These are phyloP conservation scores for Eurois occulta DNA, from an alignment of 2,888 invertebrate genomes.

Conservation along the genomic window DNA sequence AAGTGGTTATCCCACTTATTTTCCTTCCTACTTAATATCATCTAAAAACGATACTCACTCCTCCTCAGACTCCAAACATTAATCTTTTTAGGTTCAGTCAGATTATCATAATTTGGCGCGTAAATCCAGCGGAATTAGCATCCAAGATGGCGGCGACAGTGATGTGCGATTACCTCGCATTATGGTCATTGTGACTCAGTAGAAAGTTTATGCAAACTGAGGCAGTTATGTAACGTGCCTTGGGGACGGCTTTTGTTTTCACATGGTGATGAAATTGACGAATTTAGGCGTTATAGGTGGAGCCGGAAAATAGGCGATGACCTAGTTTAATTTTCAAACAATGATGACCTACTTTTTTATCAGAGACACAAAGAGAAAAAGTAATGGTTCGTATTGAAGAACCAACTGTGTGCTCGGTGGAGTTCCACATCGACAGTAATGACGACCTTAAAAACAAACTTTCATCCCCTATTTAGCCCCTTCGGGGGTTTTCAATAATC, in stretches of 20 bases:
- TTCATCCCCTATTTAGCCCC: too few relatives aligned
- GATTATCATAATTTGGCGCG: conserved; percentile 29
- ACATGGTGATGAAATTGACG: conserved; percentile 23
- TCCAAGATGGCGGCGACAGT: conserved; percentile 42
- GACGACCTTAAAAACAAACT: too few relatives aligned
- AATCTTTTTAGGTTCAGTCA: conserved; percentile 17
- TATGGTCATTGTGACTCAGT: conserved; percentile 58
- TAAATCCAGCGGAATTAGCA: conserved; percentile 27
- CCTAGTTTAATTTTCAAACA: neutral
- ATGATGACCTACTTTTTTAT: neutral
- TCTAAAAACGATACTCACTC: conserved; percentile 1
- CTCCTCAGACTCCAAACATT: neutral
- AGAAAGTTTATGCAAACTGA: conserved; percentile 57
- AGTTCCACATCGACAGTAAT: neutral
- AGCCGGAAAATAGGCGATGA: neutral
- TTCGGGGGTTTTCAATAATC: too few relatives aligned
- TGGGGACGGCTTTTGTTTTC: conserved; percentile 34
- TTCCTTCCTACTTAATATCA: neutral
- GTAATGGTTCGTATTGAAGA: neutral
- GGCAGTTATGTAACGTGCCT: conserved; percentile 44
- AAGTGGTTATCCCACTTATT: neutral
- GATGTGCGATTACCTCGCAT: conserved; percentile 32
- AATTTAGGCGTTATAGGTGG: neutral
- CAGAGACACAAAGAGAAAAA: neutral
- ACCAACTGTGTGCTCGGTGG: neutral